Evolutionary conservation across 2,113 vertebrate species (phyloP), one percentile per base, ranked within the genome.

Genomic region (Sorex fumeus): DNA sequence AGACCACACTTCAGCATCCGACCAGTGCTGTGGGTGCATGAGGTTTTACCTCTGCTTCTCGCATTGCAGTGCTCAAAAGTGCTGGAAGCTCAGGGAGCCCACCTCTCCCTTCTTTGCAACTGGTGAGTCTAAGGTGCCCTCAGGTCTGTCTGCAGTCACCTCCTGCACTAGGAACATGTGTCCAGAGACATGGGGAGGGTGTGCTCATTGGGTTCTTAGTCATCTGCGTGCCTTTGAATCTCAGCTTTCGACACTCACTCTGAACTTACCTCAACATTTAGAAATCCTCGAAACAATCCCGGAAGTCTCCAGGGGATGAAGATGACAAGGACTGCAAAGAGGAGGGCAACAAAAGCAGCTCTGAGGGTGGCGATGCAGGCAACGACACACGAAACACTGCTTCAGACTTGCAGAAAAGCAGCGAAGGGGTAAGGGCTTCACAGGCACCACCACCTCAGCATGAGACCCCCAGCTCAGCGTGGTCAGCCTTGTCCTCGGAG

Each of bases 321-420:
- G 98, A 99, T 97, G 99, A 99, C 93, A 99, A 99, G 96, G 99
- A 99, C 71, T 98, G 98, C 95, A 99, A 99, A 98, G 99, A 99
- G 84, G 98, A 99, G n/a, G 98, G 98, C 95, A 99, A 99, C 97
- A 99, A 99, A 98, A 99, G 99, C 79, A 98, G 98, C 91, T 99
- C 98, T 19, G 99, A 99, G 96, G 98, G 98, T 75, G 99, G 98
- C 92, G 99, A 99, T 57, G 98, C 98, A 2, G 98, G 99, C 97
- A 99, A 98, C 13, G 98, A 99, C 98, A 98, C 98, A 83, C 98
- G 98, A 96, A 99, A 98, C 95, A 98, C 98, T 43, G 95, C 97
- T 94, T 98, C 98, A 88, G 99, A 99, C 96, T 98, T 98, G 98
- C 99, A 99, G 98, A 99, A 99, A 97, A 97, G 98, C 96, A 98